Percentiles rank a stretch among this genome's conserved stretches.
phyloP scores from a whole-genome alignment of 2,888 invertebrate species.

The Epinotia ramella region DNA sequence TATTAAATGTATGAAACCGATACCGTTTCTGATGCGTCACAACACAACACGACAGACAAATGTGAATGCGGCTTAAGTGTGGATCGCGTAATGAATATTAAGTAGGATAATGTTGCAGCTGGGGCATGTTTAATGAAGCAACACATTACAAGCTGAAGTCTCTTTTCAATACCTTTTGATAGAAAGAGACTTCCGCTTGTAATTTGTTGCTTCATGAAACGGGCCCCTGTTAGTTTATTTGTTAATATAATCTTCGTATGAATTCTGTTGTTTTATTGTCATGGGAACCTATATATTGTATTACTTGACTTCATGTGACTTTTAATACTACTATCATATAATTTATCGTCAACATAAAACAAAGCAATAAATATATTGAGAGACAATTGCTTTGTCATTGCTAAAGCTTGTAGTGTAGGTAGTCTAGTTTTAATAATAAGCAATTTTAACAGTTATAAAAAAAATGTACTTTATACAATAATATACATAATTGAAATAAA shows the following conservation, averaged over 20 bases:
- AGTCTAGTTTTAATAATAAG: conserved; percentile 1
- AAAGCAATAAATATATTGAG: neutral
- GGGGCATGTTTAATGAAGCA: too few species aligned
- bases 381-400: neutral
- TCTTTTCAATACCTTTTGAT: too few species aligned
- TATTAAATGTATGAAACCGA: too few species aligned
- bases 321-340: neutral
- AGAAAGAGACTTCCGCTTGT: too few species aligned
- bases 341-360: neutral
- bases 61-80: too few species aligned
- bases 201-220: too few species aligned
- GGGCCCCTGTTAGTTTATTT: neutral
- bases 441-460: conserved; percentile 1
- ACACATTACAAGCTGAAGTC: too few species aligned
- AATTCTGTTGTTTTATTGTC: neutral
- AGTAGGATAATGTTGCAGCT: neutral
- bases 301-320: neutral
- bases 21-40: too few species aligned
- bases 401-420: neutral
- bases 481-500: neutral
- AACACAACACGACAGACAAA: too few species aligned
- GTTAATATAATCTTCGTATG: neutral
- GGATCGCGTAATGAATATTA: neutral
- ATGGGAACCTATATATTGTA: neutral
- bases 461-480: neutral